These are phyloP conservation scores for Tiaroga cobitis DNA, from an alignment of 2,797 vertebrate genomes.

Conservation along the genomic window DNA sequence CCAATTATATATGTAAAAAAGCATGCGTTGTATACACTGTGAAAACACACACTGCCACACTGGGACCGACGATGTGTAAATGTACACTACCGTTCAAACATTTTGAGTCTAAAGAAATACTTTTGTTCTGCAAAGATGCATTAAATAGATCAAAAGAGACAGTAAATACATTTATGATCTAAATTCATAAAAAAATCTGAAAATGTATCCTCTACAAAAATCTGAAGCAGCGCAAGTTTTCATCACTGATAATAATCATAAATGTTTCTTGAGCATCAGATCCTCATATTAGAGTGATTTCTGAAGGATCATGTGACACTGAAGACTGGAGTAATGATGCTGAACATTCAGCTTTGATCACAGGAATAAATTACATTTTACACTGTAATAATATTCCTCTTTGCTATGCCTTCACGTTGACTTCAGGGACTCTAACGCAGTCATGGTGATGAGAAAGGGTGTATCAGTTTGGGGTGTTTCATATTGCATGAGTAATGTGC, in stretches of 20 bases:
- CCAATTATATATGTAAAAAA: background rate
- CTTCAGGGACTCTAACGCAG: background rate
- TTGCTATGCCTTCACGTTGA: too few species aligned
- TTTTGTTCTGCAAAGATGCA: background rate
- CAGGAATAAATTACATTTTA: too few species aligned
- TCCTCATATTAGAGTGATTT: too few species aligned
- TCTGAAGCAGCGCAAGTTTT: background rate
- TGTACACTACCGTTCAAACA: background rate
- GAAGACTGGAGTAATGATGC: too few species aligned
- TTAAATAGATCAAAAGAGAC: background rate
- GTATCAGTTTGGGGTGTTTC: slow-evolving; percentile 43
- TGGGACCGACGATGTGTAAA: background rate
- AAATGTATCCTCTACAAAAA: too few species aligned
- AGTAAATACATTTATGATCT: background rate
- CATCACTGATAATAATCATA: too few species aligned
- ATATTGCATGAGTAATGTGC: slow-evolving; percentile 12
- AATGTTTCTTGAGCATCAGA: too few species aligned
- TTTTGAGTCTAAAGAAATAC: background rate
- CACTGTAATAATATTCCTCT: too few species aligned
- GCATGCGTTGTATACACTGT: background rate
- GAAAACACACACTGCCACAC: background rate
- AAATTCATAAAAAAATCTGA: background rate
- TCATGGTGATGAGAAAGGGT: background rate
- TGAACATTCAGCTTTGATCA: too few species aligned
- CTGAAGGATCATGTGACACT: too few species aligned